Evolutionary conservation across 2,888 invertebrate species (phyloP).

Genomic region (Exocentrus adspersus): DNA sequence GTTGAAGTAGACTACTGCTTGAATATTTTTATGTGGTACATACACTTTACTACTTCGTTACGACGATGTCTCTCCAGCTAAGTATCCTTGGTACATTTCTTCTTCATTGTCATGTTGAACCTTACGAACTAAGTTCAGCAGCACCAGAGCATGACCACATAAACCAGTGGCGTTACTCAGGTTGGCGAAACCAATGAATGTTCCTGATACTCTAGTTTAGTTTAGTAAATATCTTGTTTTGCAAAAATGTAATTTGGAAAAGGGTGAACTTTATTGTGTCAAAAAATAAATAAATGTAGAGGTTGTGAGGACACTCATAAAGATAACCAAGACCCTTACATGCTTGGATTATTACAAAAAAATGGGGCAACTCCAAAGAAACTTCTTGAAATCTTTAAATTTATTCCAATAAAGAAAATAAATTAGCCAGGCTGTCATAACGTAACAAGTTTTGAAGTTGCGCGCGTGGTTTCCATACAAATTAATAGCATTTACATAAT

Average conservation of each 20-base stretch:
- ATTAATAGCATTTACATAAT: slow-evolving; percentile 45
- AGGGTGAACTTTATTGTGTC: too few relatives aligned
- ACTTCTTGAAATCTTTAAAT: slow-evolving; percentile 28
- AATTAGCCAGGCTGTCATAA: slow-evolving; percentile 40
- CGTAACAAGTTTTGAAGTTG: slow-evolving; percentile 40
- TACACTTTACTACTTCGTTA: slow-evolving; percentile 1
- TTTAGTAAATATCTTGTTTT: too few relatives aligned
- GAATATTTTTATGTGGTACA: too few relatives aligned
- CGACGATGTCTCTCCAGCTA: slow-evolving; percentile 5
- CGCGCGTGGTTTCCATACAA: slow-evolving; percentile 42
- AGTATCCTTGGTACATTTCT: slow-evolving; percentile 14
- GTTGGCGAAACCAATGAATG: background rate
- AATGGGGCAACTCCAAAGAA: background rate
- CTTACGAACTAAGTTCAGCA: slow-evolving; percentile 13
- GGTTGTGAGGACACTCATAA: too few relatives aligned
- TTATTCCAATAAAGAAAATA: slow-evolving; percentile 38
- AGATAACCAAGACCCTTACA: too few relatives aligned
- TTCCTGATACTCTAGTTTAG: too few relatives aligned
- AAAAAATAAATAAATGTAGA: too few relatives aligned
- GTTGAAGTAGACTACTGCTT: too few relatives aligned
- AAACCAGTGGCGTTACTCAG: slow-evolving; percentile 2
- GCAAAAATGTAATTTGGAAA: too few relatives aligned
- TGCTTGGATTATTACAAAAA: too few relatives aligned
- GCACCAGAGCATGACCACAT: background rate
- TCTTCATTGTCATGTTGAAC: slow-evolving; percentile 2